phyloP scores from a whole-genome alignment of 2,113 vertebrate species.

The Oxyura jamaicensis region DNA sequence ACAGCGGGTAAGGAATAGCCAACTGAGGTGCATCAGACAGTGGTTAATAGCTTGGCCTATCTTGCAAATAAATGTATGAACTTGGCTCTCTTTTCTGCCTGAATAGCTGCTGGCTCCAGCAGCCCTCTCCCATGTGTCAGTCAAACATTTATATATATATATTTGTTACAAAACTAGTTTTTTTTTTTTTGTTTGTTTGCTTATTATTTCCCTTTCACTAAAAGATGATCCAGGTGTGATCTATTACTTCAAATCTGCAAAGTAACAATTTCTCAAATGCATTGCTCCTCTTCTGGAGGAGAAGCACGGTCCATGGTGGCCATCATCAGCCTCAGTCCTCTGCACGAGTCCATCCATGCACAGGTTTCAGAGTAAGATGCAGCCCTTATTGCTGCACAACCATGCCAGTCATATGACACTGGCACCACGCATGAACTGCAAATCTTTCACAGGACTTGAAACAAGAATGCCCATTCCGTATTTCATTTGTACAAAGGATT shows the following conservation, averaged over 20 bases:
- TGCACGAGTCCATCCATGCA: neutral
- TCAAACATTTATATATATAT: neutral
- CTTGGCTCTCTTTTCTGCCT: neutral
- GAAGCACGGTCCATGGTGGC: accelerated
- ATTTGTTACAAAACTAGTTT: neutral
- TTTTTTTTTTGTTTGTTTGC: neutral
- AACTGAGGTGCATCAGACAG: neutral
- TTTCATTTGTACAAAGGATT: neutral
- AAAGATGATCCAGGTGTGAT: accelerated
- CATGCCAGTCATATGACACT: neutral
- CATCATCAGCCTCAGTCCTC: neutral
- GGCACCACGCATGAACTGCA: neutral
- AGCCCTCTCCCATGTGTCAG: neutral
- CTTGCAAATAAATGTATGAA: neutral
- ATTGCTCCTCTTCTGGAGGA: neutral
- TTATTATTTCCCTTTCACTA: neutral
- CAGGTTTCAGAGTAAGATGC: neutral
- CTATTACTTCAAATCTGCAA: neutral
- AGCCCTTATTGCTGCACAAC: neutral
- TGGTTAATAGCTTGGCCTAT: neutral
- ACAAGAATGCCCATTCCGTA: neutral
- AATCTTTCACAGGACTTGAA: neutral
- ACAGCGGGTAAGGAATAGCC: neutral
- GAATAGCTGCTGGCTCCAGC: neutral
- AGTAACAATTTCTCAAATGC: neutral